These are phyloP conservation scores for Rhinatrema bivittatum DNA, from an alignment of 2,797 vertebrate genomes.

Conservation along the genomic window DNA sequence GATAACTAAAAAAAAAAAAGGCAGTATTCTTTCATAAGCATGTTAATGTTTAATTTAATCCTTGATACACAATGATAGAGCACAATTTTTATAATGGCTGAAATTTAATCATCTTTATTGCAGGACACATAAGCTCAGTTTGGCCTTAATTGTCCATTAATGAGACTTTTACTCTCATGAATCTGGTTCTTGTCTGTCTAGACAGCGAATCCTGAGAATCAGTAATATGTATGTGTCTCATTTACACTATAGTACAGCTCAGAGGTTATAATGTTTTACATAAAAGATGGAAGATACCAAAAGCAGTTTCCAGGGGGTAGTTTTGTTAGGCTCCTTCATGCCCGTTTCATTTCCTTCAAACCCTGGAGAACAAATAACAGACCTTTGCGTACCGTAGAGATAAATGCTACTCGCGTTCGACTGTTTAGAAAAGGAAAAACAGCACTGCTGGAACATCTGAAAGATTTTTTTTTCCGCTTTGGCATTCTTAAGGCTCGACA, in stretches of 20 bases:
- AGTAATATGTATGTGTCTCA: conserved; percentile 2
- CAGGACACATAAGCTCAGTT: no score
- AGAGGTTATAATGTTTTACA: conserved; percentile 18
- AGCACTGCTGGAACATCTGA: neutral
- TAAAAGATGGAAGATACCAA: conserved; percentile 39
- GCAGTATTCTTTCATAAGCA: no score
- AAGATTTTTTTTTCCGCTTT: conserved; percentile 3
- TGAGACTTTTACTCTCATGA: no score
- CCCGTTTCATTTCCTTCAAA: neutral
- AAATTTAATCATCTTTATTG: no score
- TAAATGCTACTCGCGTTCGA: neutral
- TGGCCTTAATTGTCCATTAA: no score
- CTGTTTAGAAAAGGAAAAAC: neutral
- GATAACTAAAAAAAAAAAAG: no score
- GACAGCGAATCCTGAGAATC: no score
- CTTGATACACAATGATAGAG: no score
- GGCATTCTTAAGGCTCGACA: conserved; percentile 24
- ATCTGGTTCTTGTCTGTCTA: no score
- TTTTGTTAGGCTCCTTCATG: neutral
- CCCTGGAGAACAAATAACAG: neutral
- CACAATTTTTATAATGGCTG: no score
- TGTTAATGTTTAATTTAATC: no score
- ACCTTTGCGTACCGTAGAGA: neutral
- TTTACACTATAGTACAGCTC: neutral
- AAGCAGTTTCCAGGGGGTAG: conserved; percentile 12